Evolutionary conservation across 2,888 invertebrate species (phyloP), one percentile per base, ranked within the genome.

Genomic region (Mythimna ferrago): DNA sequence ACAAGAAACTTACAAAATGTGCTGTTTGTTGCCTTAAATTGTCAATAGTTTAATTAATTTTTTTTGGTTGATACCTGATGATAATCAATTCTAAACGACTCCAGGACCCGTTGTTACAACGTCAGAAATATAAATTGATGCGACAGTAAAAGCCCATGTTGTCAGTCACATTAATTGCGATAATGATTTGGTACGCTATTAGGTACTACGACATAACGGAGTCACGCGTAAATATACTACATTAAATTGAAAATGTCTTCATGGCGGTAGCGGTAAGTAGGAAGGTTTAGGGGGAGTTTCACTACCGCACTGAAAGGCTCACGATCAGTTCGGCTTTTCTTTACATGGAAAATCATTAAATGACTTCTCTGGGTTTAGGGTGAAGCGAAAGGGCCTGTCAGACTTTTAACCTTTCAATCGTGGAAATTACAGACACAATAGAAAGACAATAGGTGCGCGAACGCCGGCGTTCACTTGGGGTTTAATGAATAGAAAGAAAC

Each of bases 171-270:
- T 60, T 41, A 41, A 76, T 16, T 19, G 35, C 16, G 11, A 54
- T 19, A 16, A 9, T 41, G 54, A 44, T 44, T 11, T 1, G 51
- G 19, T 19, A 26, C 26, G 14, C 41, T n/a, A 44, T 53, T 38
- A 63, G 32, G 38, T 16, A 32, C 56, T 10, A 26, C 41, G 35
- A 54, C 14, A 4, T 65, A 48, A 51, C 70, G 72, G 72, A 35
- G 16, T 44, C 38, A 21, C 56, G 21, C 68, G 32, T 64, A 32
- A 66, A 80, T 62, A 75, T 38, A 48, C 26, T 62, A 19, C 44
- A 81, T 76, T 44, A 61, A n/a, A 63, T 56, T 35, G 68, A 44
- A 64, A 81, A 78, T 56, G 51, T 76, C 64, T 76, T 68, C n/a
- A 68, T 44, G 56, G 60, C 48, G 19, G 51, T 4, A 32, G 19